A percentile compares a stretch with the other conserved stretches of the same genome.
Evolutionary conservation across 2,113 vertebrate genomes (phyloP).

Genomic region (Scartelaos histophorus): DNA sequence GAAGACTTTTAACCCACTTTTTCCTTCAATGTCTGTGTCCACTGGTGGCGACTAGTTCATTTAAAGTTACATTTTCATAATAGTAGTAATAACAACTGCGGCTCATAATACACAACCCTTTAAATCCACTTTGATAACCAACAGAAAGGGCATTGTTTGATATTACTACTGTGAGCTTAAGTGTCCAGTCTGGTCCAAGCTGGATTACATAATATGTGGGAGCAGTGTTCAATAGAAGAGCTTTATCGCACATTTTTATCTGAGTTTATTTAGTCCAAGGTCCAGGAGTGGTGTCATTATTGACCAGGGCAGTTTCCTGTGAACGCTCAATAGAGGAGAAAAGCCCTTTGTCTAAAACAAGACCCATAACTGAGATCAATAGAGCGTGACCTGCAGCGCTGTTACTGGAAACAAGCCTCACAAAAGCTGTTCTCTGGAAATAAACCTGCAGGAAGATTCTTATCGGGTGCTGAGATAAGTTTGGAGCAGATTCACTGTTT

Average conservation of each 20-base stretch:
- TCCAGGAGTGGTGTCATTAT: background rate
- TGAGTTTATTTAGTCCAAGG: background rate
- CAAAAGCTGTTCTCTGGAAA: background rate
- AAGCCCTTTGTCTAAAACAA: slow-evolving; percentile 11
- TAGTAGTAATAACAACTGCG: background rate
- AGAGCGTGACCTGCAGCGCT: background rate
- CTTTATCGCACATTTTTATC: background rate
- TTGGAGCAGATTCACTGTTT: background rate
- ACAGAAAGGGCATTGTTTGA: background rate
- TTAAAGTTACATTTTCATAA: too few relatives aligned
- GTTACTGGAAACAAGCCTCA: slow-evolving; percentile 1
- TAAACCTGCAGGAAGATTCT: background rate
- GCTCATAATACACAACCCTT: background rate
- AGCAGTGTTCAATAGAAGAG: background rate
- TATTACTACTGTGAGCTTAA: background rate
- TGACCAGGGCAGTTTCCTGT: background rate
- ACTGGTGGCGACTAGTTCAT: too few relatives aligned
- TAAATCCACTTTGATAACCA: background rate
- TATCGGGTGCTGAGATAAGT: background rate
- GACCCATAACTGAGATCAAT: slow-evolving; percentile 21
- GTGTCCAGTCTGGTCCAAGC: background rate
- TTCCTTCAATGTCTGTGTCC: too few relatives aligned
- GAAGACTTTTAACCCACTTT: too few relatives aligned
- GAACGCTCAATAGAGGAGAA: background rate
- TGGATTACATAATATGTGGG: background rate